Percentiles rank a stretch among this genome's conserved stretches.
Conservation (phyloP, 2,888 invertebrate species). For the Cephus sareptanus region DNA sequence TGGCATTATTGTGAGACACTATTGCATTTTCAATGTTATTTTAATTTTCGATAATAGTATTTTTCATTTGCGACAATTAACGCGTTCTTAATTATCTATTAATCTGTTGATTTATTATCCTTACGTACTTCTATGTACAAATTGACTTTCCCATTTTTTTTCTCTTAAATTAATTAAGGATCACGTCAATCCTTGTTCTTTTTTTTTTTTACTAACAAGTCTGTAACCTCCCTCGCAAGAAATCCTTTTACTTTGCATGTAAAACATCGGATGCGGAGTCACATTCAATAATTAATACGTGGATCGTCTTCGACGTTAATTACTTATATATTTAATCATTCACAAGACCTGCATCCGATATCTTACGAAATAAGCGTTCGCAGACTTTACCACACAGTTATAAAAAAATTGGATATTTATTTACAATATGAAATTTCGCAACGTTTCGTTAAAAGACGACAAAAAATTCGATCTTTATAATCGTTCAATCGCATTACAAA, state of each 20-base stretch:
- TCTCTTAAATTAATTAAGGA: constrained; percentile 22
- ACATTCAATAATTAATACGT: not conserved
- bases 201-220: constrained; percentile 11
- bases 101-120: constrained; percentile 25
- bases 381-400: not conserved
- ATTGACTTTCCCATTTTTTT: constrained; percentile 41
- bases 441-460: not conserved
- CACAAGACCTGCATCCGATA: not conserved
- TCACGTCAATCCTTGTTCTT: constrained; percentile 9
- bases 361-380: not conserved
- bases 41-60: not conserved
- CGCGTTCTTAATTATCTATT: not conserved
- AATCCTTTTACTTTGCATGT: not conserved
- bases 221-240: not conserved
- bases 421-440: not conserved
- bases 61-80: not conserved
- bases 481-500: not conserved
- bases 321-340: not conserved
- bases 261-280: not conserved
- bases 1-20: not conserved
- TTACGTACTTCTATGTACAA: constrained; percentile 36
- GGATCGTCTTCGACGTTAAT: not conserved
- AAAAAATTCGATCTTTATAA: not conserved
- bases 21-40: constrained; percentile 3
- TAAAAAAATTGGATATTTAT: not conserved